These are phyloP conservation scores for Bergia sp. DNA, from an alignment of 92 coral and sea anemone species.

Conservation along the genomic window DNA sequence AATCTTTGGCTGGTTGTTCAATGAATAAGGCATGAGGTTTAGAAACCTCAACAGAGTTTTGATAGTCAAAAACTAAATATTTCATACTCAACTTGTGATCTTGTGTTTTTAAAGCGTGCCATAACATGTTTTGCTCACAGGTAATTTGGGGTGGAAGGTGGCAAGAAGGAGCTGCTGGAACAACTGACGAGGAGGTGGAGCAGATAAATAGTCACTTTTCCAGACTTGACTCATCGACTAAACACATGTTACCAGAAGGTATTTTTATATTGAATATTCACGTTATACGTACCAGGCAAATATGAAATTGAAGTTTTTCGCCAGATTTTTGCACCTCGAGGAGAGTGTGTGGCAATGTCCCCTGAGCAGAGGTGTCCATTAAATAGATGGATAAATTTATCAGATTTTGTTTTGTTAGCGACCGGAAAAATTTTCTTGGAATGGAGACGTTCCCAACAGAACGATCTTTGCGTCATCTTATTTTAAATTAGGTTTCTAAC, in stretches of 20 bases:
- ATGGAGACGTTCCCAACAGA: no score
- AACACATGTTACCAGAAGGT: conserved; percentile 59
- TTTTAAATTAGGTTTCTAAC: background rate
- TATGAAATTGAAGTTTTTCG: background rate
- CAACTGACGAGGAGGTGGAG: conserved; percentile 73
- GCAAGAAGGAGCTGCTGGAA: conserved; percentile 59
- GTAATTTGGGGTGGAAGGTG: conserved; percentile 58
- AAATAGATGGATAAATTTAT: background rate
- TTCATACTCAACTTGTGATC: no score
- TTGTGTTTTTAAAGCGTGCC: no score
- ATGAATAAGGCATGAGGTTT: no score
- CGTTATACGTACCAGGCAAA: no score
- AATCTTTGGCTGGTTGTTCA: no score
- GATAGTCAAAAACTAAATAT: no score
- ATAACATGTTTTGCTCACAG: no score
- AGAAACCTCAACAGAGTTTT: no score
- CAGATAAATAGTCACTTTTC: conserved; percentile 67
- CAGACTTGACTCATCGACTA: conserved; percentile 59
- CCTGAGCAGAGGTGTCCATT: background rate
- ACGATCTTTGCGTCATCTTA: no score
- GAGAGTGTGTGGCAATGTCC: background rate
- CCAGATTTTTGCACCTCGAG: background rate
- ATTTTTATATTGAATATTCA: background rate
- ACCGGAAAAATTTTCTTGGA: no score
- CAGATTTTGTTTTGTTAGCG: no score